These are phyloP conservation scores for Phasia obesa DNA, from an alignment of 2,888 invertebrate genomes.

Conservation along the genomic window DNA sequence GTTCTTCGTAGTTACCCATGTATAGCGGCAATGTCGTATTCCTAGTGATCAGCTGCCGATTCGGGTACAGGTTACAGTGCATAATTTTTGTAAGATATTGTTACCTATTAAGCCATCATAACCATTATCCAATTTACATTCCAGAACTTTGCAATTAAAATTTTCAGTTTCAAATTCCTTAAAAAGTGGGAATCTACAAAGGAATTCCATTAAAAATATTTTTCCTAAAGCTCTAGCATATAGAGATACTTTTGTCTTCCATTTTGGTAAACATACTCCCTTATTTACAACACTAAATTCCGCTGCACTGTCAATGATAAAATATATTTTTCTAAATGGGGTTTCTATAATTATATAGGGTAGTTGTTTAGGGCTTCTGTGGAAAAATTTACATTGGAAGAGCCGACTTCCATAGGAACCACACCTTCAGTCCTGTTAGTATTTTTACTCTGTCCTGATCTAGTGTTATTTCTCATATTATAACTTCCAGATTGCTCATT, in stretches of 20 bases:
- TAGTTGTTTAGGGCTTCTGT: background rate
- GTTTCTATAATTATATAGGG: constrained; percentile 15
- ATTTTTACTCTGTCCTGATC: background rate
- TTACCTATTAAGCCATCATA: constrained; percentile 20
- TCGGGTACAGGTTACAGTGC: background rate
- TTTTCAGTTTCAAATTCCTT: background rate
- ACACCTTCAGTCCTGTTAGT: background rate
- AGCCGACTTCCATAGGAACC: background rate
- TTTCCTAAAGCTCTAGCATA: constrained; percentile 14
- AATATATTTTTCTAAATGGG: constrained; percentile 28
- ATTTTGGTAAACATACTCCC: constrained; percentile 51
- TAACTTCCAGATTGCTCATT: background rate
- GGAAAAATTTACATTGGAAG: background rate
- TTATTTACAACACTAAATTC: constrained; percentile 62
- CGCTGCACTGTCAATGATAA: constrained; percentile 65
- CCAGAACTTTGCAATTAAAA: background rate
- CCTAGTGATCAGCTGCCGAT: constrained; percentile 3
- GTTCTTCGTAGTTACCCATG: background rate
- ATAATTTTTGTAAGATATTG: background rate
- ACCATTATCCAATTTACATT: background rate
- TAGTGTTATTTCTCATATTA: too few relatives aligned
- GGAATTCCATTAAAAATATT: background rate
- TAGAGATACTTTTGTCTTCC: constrained; percentile 32
- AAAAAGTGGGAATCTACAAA: constrained; percentile 31
- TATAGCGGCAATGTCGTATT: background rate